Evolutionary conservation across 1,140 invertebrate genomes (phyloP).

Genomic region (Drosophila malerkotliana): DNA sequence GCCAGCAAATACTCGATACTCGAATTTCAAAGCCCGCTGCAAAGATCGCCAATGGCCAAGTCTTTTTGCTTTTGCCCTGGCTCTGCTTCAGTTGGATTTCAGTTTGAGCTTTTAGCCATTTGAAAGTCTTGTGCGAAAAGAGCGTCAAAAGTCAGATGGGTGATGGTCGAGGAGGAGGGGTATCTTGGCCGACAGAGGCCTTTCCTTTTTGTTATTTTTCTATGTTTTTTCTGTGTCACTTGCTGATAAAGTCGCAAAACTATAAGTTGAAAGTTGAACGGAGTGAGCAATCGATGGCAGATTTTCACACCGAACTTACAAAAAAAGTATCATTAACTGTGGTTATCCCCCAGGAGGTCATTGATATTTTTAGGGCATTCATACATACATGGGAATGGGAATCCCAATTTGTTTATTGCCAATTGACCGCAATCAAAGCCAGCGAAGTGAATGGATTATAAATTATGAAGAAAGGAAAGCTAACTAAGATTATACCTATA

Average conservation of each 20-base stretch:
- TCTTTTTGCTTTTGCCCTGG: slow-evolving; percentile 21
- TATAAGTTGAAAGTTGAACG: slow-evolving; percentile 76
- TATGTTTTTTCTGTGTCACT: slow-evolving; percentile 68
- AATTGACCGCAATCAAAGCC: slow-evolving; percentile 50
- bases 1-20: slow-evolving; percentile 59
- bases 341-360: slow-evolving; percentile 55
- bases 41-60: slow-evolving; percentile 55
- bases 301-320: slow-evolving; percentile 53
- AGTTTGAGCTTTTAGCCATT: slow-evolving; percentile 56
- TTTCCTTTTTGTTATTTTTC: slow-evolving; percentile 63
- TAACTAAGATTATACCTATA: too few relatives aligned
- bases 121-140: slow-evolving; percentile 74
- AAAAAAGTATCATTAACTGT: slow-evolving; percentile 59
- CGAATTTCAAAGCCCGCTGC: slow-evolving; percentile 54
- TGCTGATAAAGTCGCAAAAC: slow-evolving; percentile 73
- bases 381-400: slow-evolving; percentile 33
- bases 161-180: slow-evolving; percentile 9
- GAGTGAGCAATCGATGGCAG: slow-evolving; percentile 36
- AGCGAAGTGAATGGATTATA: slow-evolving; percentile 39
- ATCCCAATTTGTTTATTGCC: slow-evolving; percentile 23
- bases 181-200: slow-evolving; percentile 34
- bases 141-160: slow-evolving; percentile 50
- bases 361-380: slow-evolving; percentile 39
- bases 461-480: neutral
- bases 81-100: slow-evolving; percentile 11